phyloP scores from a whole-genome alignment of 2,888 invertebrate genomes.

The Agapostemon virescens region DNA sequence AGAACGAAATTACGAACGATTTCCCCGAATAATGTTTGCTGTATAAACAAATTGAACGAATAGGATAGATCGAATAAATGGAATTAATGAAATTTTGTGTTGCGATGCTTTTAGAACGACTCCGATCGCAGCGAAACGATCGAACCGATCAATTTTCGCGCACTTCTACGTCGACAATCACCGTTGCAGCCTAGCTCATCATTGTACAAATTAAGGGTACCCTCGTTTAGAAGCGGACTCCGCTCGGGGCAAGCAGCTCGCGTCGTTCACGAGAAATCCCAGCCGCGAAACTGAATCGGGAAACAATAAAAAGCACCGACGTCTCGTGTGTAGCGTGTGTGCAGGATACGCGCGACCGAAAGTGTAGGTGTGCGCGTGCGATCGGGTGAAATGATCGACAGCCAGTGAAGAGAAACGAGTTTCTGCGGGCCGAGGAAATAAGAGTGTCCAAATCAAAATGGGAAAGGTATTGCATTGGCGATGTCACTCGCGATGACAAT shows the following conservation, averaged over 20 bases:
- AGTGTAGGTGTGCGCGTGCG: neutral
- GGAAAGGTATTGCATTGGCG: constrained; percentile 35
- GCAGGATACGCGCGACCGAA: too few relatives aligned
- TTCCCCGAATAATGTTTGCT: neutral
- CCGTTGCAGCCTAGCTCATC: constrained; percentile 8
- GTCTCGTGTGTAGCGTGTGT: neutral
- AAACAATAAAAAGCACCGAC: constrained; percentile 16
- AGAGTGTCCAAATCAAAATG: constrained; percentile 36
- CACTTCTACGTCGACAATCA: constrained; percentile 3
- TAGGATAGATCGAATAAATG: too few relatives aligned
- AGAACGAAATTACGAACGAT: neutral
- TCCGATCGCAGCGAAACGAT: neutral
- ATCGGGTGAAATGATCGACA: constrained; percentile 19
- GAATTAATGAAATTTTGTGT: neutral
- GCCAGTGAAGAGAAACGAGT: constrained; percentile 13
- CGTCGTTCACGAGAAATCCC: neutral
- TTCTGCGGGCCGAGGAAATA: constrained; percentile 14
- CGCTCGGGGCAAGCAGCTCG: neutral
- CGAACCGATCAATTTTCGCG: neutral
- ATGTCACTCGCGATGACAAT: neutral
- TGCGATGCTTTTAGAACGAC: neutral
- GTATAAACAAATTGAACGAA: too few relatives aligned
- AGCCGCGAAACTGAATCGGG: neutral
- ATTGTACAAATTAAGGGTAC: constrained; percentile 34
- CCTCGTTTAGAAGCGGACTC: constrained; percentile 19